Percentiles rank a stretch among this genome's conserved stretches.
phyloP scores from a whole-genome alignment of 2,113 vertebrate species.

The Aspidoscelis tigris region DNA sequence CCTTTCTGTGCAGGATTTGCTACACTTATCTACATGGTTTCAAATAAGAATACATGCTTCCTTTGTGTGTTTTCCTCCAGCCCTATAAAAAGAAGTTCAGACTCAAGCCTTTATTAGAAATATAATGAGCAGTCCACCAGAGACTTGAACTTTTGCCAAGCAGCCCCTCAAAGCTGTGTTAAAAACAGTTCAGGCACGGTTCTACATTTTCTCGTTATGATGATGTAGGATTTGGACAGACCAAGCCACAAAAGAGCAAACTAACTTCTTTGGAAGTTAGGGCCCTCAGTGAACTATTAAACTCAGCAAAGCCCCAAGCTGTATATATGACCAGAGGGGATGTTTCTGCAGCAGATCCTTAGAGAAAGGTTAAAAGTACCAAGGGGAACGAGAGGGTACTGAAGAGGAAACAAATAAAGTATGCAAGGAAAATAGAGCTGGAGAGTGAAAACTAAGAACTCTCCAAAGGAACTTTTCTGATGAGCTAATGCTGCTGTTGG shows the following conservation, averaged over 20 bases:
- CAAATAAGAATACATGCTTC: slow-evolving; percentile 67
- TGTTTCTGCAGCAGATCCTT: neutral
- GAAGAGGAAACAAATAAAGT: slow-evolving; percentile 22
- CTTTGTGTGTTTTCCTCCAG: slow-evolving; percentile 48
- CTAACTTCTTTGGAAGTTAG: slow-evolving; percentile 22
- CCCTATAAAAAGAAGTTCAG: slow-evolving; percentile 64
- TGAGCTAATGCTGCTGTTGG: slow-evolving; percentile 8
- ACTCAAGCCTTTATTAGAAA: slow-evolving; percentile 49
- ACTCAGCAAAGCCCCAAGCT: slow-evolving; percentile 2
- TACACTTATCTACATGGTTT: slow-evolving; percentile 45
- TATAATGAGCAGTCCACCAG: slow-evolving; percentile 55
- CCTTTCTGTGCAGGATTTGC: slow-evolving; percentile 28
- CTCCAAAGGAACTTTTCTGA: slow-evolving; percentile 8
- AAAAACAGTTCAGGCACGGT: slow-evolving; percentile 48
- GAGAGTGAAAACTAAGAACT: slow-evolving; percentile 16
- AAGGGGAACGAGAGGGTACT: slow-evolving; percentile 8
- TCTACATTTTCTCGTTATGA: slow-evolving; percentile 44
- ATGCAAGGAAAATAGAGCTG: neutral
- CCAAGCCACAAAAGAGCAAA: slow-evolving; percentile 37
- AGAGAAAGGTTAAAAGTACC: slow-evolving; percentile 16
- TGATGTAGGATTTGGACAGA: slow-evolving; percentile 27
- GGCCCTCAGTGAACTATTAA: slow-evolving; percentile 27
- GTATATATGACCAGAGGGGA: slow-evolving; percentile 6
- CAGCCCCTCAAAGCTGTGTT: slow-evolving; percentile 44
- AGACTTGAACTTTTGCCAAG: slow-evolving; percentile 56